phyloP scores from a whole-genome alignment of 1,140 invertebrate species.

The Metaphire vulgaris region DNA sequence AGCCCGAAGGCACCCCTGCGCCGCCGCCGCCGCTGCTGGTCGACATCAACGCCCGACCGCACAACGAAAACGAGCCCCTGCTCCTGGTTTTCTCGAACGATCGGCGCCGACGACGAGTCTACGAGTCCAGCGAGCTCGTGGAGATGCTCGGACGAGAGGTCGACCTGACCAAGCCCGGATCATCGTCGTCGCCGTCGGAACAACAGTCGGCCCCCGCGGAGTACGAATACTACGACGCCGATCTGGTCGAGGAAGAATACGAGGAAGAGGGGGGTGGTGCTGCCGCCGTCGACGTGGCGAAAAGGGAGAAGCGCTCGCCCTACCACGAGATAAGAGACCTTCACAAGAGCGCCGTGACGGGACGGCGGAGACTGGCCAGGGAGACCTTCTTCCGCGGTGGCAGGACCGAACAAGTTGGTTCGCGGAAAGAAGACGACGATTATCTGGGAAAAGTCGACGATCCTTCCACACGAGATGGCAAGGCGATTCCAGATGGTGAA shows the following conservation, averaged over 20 bases:
- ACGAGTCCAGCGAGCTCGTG: slow-evolving; percentile 1
- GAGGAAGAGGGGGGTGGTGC: neutral
- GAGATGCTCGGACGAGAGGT: slow-evolving; percentile 10
- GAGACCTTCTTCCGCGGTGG: neutral
- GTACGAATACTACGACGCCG: slow-evolving; percentile 16
- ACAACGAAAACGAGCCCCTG: slow-evolving; percentile 8
- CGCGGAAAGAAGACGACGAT: neutral
- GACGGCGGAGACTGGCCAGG: neutral
- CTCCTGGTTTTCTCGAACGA: slow-evolving; percentile 24
- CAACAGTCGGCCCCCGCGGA: neutral
- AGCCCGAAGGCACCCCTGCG: neutral
- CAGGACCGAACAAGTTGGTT: neutral
- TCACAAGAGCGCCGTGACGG: neutral
- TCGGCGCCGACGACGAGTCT: neutral
- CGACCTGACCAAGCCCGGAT: neutral
- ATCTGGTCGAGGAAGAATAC: neutral
- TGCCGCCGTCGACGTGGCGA: neutral
- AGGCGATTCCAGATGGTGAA: neutral
- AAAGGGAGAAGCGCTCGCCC: neutral
- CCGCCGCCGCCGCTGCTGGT: neutral
- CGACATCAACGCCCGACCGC: neutral
- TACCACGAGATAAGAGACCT: neutral
- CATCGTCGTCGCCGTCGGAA: neutral
- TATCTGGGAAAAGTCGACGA: too few relatives aligned
- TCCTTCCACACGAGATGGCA: too few relatives aligned